phyloP scores from a whole-genome alignment of 2,113 vertebrate species.

The Hyla sarda region DNA sequence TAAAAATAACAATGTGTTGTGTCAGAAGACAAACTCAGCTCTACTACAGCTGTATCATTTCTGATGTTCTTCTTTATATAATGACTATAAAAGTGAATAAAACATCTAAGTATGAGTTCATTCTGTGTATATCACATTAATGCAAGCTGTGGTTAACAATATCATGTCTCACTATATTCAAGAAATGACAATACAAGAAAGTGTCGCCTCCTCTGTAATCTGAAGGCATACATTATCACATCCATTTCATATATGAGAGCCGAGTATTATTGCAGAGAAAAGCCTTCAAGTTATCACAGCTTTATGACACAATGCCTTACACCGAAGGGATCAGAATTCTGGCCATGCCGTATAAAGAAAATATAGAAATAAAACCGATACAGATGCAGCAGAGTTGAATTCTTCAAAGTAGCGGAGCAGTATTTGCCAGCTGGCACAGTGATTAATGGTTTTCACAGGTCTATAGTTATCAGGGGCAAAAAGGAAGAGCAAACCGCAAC shows the following conservation, averaged over 20 bases:
- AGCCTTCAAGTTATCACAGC: background rate
- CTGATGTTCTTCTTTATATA: background rate
- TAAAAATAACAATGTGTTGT: background rate
- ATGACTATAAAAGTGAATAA: background rate
- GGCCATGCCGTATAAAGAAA: background rate
- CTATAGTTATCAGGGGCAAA: background rate
- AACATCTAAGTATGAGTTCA: no score
- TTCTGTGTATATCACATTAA: background rate
- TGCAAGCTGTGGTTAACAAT: background rate
- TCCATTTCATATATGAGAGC: background rate
- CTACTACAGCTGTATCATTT: background rate
- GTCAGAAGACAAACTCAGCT: background rate
- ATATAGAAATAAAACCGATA: background rate
- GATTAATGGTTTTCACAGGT: background rate
- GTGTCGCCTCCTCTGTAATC: background rate
- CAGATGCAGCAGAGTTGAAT: background rate
- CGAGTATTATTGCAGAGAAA: background rate
- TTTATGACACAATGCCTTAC: background rate
- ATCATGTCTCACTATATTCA: background rate
- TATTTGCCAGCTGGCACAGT: background rate
- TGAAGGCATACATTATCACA: slow-evolving; percentile 32
- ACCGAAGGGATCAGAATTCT: background rate
- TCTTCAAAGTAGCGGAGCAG: background rate
- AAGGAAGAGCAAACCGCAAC: background rate
- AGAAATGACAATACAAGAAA: background rate